Evolutionary conservation across 2,797 vertebrate species (phyloP).

Genomic region (Heliangelus exortis): DNA sequence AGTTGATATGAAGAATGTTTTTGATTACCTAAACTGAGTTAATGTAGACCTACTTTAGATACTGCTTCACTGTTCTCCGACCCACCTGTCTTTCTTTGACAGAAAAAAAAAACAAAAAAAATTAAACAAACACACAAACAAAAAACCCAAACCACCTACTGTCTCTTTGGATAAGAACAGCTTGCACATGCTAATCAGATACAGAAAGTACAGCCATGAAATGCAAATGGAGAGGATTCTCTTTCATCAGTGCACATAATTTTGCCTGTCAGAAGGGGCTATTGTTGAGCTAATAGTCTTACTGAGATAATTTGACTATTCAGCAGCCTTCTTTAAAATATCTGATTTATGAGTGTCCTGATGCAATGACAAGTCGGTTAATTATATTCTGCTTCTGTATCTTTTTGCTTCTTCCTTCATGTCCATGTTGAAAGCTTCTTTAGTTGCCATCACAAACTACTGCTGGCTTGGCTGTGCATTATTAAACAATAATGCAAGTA

Average conservation of each 20-base stretch:
- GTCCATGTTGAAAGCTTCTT: background rate
- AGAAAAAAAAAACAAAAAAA: background rate
- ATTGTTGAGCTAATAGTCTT: background rate
- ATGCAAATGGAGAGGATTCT: background rate
- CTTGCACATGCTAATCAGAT: background rate
- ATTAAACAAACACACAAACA: no score
- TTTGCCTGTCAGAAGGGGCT: background rate
- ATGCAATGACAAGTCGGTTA: background rate
- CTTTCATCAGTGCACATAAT: background rate
- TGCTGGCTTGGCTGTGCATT: background rate
- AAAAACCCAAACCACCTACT: background rate
- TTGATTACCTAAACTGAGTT: background rate
- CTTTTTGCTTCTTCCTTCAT: background rate
- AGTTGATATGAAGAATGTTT: background rate
- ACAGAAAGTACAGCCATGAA: background rate
- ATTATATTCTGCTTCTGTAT: background rate
- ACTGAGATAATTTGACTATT: background rate
- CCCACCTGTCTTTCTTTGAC: background rate
- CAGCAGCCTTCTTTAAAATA: background rate
- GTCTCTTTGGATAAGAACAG: constrained; percentile 1
- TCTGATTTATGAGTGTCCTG: background rate
- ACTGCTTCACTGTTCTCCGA: background rate
- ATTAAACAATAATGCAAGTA: background rate
- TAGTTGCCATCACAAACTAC: background rate
- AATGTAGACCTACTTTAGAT: background rate